These are phyloP conservation scores for Leptopilina drosophilae DNA, from an alignment of 2,888 invertebrate genomes.

Conservation along the genomic window DNA sequence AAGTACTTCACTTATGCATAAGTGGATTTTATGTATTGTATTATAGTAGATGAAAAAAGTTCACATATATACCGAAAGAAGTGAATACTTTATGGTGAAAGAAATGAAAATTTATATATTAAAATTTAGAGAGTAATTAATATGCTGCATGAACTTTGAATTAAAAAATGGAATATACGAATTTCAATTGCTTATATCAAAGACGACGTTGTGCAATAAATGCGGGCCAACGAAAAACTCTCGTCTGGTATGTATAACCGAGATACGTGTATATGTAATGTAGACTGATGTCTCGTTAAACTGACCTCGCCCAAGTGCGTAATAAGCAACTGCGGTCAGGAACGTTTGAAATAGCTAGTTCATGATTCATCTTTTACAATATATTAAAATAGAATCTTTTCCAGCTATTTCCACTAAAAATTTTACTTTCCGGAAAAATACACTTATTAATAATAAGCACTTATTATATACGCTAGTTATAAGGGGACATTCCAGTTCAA, in stretches of 20 bases:
- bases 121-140: too few species aligned
- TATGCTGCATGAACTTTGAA: too few species aligned
- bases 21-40: too few species aligned
- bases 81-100: too few species aligned
- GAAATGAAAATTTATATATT: too few species aligned
- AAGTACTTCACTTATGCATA: too few species aligned
- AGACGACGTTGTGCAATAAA: not conserved
- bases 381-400: not conserved
- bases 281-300: slow-evolving; percentile 33
- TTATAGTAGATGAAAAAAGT: too few species aligned
- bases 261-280: slow-evolving; percentile 7
- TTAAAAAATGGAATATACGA: not conserved
- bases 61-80: too few species aligned
- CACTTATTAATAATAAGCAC: too few species aligned
- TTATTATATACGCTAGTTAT: too few species aligned
- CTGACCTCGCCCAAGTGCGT: slow-evolving; percentile 58
- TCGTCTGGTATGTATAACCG: slow-evolving; percentile 8
- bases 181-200: not conserved
- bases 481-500: too few species aligned
- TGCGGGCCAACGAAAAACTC: slow-evolving; percentile 23
- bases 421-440: not conserved
- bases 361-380: slow-evolving; percentile 32
- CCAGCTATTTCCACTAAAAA: not conserved
- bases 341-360: slow-evolving; percentile 14
- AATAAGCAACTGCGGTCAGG: slow-evolving; percentile 50